A percentile compares a stretch with the other conserved stretches of the same genome.
Conservation (phyloP, 2,113 vertebrate genomes). For the Phalacrocorax carbo region DNA sequence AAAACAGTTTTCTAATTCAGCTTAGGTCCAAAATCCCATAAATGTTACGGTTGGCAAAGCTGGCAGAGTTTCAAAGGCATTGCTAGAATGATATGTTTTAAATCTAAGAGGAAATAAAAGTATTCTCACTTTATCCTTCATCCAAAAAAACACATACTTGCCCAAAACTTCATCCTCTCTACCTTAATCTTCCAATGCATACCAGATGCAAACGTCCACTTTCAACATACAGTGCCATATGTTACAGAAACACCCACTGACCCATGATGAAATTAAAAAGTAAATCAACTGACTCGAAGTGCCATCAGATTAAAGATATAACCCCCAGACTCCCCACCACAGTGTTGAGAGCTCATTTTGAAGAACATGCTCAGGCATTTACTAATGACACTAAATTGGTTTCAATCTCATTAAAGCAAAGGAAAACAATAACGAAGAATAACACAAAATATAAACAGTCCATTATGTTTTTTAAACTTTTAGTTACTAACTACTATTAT, state of each 20-base stretch:
- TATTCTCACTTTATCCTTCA: slow-evolving; percentile 63
- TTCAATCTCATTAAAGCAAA: slow-evolving; percentile 20
- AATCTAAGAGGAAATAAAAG: slow-evolving; percentile 61
- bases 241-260: slow-evolving; percentile 26
- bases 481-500: background rate
- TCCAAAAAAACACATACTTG: slow-evolving; percentile 58
- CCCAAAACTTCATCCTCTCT: slow-evolving; percentile 49
- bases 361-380: slow-evolving; percentile 21
- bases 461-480: slow-evolving; percentile 10
- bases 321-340: background rate
- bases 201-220: slow-evolving; percentile 55
- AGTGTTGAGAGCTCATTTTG: background rate
- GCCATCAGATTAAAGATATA: background rate
- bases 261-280: background rate
- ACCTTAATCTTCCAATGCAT: slow-evolving; percentile 60
- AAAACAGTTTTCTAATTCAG: slow-evolving; percentile 70
- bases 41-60: slow-evolving; percentile 56
- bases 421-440: slow-evolving; percentile 13
- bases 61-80: slow-evolving; percentile 63
- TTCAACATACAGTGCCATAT: slow-evolving; percentile 23
- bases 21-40: slow-evolving; percentile 64
- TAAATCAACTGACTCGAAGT: background rate
- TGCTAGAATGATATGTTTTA: slow-evolving; percentile 65
- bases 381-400: slow-evolving; percentile 23
- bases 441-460: slow-evolving; percentile 26